Evolutionary conservation across 2,888 invertebrate genomes (phyloP).

Genomic region (Microdon myrmicae): DNA sequence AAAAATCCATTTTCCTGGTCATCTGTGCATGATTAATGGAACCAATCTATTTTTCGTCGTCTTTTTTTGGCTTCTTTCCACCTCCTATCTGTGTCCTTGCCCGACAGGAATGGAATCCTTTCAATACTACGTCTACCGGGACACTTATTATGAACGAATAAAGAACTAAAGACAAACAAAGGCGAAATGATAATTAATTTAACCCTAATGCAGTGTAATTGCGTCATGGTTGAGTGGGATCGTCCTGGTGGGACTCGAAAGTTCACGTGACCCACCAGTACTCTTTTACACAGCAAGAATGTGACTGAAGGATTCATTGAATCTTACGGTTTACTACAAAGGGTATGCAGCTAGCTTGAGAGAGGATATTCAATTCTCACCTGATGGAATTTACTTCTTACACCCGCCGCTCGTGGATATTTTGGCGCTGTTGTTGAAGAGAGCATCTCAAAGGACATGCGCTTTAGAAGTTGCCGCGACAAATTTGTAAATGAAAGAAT

Average conservation of each 20-base stretch:
- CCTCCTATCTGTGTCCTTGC: conserved; percentile 4
- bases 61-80: conserved; percentile 1
- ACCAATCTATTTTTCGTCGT: conserved; percentile 36
- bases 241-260: conserved; percentile 3
- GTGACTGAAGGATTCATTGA: conserved; percentile 38
- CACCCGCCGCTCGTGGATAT: conserved; percentile 3
- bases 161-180: conserved; percentile 21
- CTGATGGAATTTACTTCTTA: conserved; percentile 2
- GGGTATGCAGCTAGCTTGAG: conserved; percentile 2
- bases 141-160: conserved; percentile 29
- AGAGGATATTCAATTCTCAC: neutral
- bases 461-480: neutral
- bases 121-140: conserved; percentile 22
- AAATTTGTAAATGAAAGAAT: too few relatives aligned
- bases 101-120: conserved; percentile 18
- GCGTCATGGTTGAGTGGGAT: conserved; percentile 34
- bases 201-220: conserved; percentile 51
- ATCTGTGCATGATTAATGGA: conserved; percentile 52
- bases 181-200: conserved; percentile 42
- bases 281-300: conserved; percentile 25
- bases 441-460: conserved; percentile 24
- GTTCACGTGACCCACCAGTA: neutral
- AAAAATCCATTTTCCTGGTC: conserved; percentile 51
- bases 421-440: neutral
- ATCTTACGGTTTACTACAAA: conserved; percentile 36